Evolutionary conservation across 2,797 vertebrate species (phyloP), one percentile per base, ranked within the genome.

Genomic region (Anguilla marmorata): DNA sequence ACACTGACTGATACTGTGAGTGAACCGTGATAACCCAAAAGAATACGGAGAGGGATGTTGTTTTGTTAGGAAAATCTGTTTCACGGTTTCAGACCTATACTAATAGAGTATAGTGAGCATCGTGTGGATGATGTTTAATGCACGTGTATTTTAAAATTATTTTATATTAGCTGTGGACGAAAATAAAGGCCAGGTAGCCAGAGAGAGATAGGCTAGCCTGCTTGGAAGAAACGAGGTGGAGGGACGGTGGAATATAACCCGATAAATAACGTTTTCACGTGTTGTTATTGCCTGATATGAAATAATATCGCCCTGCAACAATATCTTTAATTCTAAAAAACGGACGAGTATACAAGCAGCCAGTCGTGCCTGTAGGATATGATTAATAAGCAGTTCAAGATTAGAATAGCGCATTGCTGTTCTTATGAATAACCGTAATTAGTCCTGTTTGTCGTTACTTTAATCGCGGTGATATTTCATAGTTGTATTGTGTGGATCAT

Each of bases 51-150:
- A 88, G 89, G 91, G 90, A 89, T 90, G 33, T 87, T 88, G 54
- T 48, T 50, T 85, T 85, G 85, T 76, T 37, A 63, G 37, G 74
- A 89, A 84, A 48, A 54, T 87, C 54, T 84, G 88, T 93, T 93
- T 94, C 94, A 94, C 93, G 92, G 90, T 95, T 93, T 93, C 93
- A 93, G 94, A 93, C 94, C 92, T 91, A 90, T 89, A 41, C 37
- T 41, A 89, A 86, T 90, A 91, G 93, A 94, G 91, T 92, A 90
- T 94, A 94, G 92, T 93, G 92, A 93, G 94, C 92, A 94, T 94
- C 94, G 94, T 94, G 94, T 95, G 94, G 94, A 94, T 94, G 93
- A 94, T 83, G 66, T 60, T 63, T 84, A 87, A 48, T 82, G 45
- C 86, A 87, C 60, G 24, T 56, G 52, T 84, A 52, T 84, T 56